Evolutionary conservation across 2,113 vertebrate genomes (phyloP).

Genomic region (Puntigrus tetrazona): DNA sequence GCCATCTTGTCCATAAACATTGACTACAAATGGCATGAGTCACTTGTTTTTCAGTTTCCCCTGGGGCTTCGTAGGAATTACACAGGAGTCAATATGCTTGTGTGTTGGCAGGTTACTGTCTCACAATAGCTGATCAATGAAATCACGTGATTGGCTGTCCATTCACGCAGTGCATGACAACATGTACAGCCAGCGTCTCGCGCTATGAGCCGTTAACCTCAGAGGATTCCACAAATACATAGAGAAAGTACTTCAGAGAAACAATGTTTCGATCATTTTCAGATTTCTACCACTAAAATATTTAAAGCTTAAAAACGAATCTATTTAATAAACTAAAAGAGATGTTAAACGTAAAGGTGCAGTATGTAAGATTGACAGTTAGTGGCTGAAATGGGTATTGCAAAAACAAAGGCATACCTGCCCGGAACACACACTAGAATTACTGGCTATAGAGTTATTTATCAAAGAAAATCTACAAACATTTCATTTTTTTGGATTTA

Average conservation of each 20-base stretch:
- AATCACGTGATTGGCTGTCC: background rate
- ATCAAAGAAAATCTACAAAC: too few relatives aligned
- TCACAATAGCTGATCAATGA: slow-evolving; percentile 33
- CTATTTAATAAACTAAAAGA: too few relatives aligned
- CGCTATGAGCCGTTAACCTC: background rate
- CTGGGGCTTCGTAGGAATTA: slow-evolving; percentile 28
- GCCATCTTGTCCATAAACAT: slow-evolving; percentile 44
- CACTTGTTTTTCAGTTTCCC: slow-evolving; percentile 45
- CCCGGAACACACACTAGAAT: too few relatives aligned
- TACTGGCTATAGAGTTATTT: too few relatives aligned
- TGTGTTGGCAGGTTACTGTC: slow-evolving; percentile 32
- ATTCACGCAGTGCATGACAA: background rate
- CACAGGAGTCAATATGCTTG: slow-evolving; percentile 17
- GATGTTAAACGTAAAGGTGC: too few relatives aligned
- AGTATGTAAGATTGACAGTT: too few relatives aligned
- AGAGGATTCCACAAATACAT: background rate
- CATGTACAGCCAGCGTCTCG: background rate
- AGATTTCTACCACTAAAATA: background rate
- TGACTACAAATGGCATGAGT: slow-evolving; percentile 41
- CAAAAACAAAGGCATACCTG: too few relatives aligned
- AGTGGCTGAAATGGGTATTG: too few relatives aligned
- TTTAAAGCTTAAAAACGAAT: too few relatives aligned
- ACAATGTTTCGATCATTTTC: background rate
- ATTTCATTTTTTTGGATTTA: too few relatives aligned
- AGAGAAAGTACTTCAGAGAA: background rate